A percentile compares a stretch with the other conserved stretches of the same genome.
Evolutionary conservation across 2,888 invertebrate genomes (phyloP).

Genomic region (Andrena fulva): DNA sequence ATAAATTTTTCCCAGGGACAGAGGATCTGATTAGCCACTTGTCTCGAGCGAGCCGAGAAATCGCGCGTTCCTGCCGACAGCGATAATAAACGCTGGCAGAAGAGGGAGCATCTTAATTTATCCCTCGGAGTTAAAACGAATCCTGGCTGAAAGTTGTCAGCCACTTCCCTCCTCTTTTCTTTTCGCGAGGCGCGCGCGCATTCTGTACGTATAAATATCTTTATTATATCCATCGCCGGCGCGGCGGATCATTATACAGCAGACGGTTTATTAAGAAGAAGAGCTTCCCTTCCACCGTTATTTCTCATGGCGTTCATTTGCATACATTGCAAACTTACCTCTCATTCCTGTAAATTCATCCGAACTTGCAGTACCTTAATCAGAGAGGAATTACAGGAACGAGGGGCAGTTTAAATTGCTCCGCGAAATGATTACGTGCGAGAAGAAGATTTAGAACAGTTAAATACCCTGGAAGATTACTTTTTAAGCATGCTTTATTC

Average conservation of each 20-base stretch:
- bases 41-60: conserved; percentile 37
- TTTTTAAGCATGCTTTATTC: conserved; percentile 9
- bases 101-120: conserved; percentile 55
- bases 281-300: conserved; percentile 12
- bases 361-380: conserved; percentile 36
- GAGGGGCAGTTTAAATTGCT: conserved; percentile 24
- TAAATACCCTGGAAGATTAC: conserved; percentile 20
- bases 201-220: conserved; percentile 21
- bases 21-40: conserved; percentile 62
- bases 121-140: conserved; percentile 25
- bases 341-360: conserved; percentile 28
- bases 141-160: conserved; percentile 6
- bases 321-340: conserved; percentile 44
- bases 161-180: not conserved
- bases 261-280: conserved; percentile 51
- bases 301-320: conserved; percentile 33
- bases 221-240: conserved; percentile 34
- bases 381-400: conserved; percentile 8
- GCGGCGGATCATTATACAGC: conserved; percentile 50
- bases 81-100: not conserved
- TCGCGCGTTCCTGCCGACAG: conserved; percentile 4
- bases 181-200: conserved; percentile 17
- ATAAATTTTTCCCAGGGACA: conserved; percentile 31
- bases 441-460: not conserved
- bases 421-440: conserved; percentile 3